These are phyloP conservation scores for Bungarus multicinctus DNA, from an alignment of 2,113 vertebrate genomes.

Conservation along the genomic window DNA sequence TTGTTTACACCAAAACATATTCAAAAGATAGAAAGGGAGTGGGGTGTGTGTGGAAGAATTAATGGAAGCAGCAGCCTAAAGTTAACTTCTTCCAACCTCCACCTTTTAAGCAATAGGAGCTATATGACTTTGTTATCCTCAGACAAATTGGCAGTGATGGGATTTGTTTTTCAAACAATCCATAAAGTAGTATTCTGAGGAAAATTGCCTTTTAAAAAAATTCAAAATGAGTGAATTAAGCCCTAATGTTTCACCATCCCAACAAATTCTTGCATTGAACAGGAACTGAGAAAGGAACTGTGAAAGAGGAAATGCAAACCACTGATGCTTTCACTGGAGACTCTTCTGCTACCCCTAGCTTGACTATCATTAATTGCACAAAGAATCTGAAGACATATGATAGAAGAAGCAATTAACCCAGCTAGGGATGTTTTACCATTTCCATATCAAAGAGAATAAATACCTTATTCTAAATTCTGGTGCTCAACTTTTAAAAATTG, in stretches of 20 bases:
- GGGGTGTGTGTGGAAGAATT: not conserved
- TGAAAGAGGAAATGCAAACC: not conserved
- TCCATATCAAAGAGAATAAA: not conserved
- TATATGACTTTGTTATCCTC: not conserved
- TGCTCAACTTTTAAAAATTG: not conserved
- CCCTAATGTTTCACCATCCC: not conserved
- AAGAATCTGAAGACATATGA: not conserved
- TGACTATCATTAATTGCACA: not conserved
- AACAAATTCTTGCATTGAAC: not conserved
- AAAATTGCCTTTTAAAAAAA: not conserved
- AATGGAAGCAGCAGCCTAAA: not conserved
- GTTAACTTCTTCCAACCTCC: not conserved
- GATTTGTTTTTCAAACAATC: not conserved
- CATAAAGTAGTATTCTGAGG: not conserved
- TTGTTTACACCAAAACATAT: not conserved
- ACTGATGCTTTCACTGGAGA: not conserved
- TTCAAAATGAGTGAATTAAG: not conserved
- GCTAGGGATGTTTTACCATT: not conserved
- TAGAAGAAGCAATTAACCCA: not conserved
- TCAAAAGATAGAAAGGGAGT: not conserved
- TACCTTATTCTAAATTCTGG: not conserved
- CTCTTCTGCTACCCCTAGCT: not conserved
- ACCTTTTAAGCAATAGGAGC: not conserved
- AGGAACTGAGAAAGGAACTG: not conserved
- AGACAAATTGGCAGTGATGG: not conserved